Evolutionary conservation across 2,797 vertebrate species (phyloP).

Genomic region (Neoniphon sammara): DNA sequence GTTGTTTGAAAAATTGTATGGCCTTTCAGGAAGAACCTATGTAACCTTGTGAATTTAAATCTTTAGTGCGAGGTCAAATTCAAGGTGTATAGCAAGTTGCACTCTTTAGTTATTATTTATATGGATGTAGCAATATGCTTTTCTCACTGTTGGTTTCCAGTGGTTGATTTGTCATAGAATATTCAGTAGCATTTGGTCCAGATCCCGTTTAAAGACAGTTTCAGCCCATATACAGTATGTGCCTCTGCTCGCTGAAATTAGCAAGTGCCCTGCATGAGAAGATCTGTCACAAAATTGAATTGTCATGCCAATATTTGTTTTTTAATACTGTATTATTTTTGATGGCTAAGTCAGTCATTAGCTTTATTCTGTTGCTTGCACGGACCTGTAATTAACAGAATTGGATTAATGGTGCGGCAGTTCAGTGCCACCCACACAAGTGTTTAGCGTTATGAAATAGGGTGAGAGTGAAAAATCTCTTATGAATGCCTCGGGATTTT

Average conservation of each 20-base stretch:
- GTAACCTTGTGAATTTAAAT: background rate
- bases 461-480: slow-evolving; percentile 42
- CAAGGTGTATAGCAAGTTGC: background rate
- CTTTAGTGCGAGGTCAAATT: background rate
- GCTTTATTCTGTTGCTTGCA: slow-evolving; percentile 29
- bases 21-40: slow-evolving; percentile 13
- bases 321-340: slow-evolving; percentile 9
- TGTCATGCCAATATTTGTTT: slow-evolving; percentile 18
- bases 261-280: background rate
- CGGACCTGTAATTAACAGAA: slow-evolving; percentile 63
- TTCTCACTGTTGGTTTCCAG: background rate
- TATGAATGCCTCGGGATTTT: slow-evolving; percentile 42
- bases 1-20: slow-evolving; percentile 27
- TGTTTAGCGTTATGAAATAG: slow-evolving; percentile 31
- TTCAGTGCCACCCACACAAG: slow-evolving; percentile 48
- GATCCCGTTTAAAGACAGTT: no score
- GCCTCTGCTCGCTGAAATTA: background rate
- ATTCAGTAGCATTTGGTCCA: background rate
- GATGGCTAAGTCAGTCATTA: slow-evolving; percentile 24
- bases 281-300: background rate
- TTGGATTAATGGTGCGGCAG: slow-evolving; percentile 54
- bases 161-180: background rate
- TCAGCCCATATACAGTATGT: background rate
- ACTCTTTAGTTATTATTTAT: background rate
- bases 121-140: background rate